Percentiles rank a stretch among this genome's conserved stretches.
phyloP scores from a whole-genome alignment of 2,113 vertebrate genomes.

The Zosterops hypoxanthus region DNA sequence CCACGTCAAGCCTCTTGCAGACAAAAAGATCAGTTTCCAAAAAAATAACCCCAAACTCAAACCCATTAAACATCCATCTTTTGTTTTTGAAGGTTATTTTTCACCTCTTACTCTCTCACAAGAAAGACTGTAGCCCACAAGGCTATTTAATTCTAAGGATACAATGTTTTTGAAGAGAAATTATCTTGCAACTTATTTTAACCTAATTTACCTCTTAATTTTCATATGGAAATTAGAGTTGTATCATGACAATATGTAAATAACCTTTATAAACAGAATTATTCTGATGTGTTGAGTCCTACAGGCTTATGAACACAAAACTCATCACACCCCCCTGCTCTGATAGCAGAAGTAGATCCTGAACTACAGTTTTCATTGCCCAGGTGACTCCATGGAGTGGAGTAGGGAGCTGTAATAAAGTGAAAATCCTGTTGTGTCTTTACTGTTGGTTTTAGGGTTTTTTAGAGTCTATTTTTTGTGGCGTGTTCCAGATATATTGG shows the following conservation, averaged over 20 bases:
- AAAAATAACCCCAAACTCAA: background rate
- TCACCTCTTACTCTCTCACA: background rate
- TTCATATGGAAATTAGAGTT: background rate
- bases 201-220: background rate
- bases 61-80: background rate
- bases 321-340: background rate
- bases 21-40: background rate
- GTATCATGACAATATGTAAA: background rate
- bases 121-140: background rate
- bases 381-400: background rate
- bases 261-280: background rate
- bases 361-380: background rate
- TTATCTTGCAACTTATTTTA: background rate
- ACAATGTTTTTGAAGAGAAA: background rate
- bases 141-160: background rate
- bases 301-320: background rate
- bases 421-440: background rate
- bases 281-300: background rate
- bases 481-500: background rate
- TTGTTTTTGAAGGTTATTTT: background rate
- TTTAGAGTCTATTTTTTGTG: background rate
- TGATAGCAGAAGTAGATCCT: background rate
- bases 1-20: background rate
- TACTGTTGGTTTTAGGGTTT: background rate
- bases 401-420: background rate